Evolutionary conservation across 2,113 vertebrate species (phyloP).

Genomic region (Chaenocephalus aceratus): DNA sequence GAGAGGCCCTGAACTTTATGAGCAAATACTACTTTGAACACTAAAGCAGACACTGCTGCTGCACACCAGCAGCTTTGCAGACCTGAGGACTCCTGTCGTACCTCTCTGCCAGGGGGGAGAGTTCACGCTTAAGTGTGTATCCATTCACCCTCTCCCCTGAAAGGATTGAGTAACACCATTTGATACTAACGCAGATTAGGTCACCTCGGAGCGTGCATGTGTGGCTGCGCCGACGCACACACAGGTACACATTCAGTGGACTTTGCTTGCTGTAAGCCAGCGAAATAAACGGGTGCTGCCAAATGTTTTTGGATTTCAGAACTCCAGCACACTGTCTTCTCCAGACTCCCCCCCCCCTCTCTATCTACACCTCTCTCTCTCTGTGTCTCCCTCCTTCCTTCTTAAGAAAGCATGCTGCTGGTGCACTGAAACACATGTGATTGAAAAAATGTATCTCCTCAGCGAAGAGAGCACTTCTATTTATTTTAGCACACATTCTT

Average conservation of each 20-base stretch:
- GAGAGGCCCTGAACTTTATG: slow-evolving; percentile 40
- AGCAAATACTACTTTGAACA: slow-evolving; percentile 40
- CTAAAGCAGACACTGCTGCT: slow-evolving; percentile 32
- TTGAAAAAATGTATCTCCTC: slow-evolving; percentile 58
- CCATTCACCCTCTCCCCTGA: slow-evolving; percentile 35
- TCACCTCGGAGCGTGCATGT: slow-evolving; percentile 42
- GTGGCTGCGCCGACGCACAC: slow-evolving; percentile 29
- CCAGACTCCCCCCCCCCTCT: slow-evolving; percentile 65
- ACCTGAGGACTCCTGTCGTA: slow-evolving; percentile 8
- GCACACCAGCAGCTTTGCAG: slow-evolving; percentile 34
- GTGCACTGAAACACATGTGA: slow-evolving; percentile 62
- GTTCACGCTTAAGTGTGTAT: slow-evolving; percentile 51
- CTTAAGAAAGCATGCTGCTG: slow-evolving; percentile 40
- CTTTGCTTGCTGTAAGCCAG: slow-evolving; percentile 55
- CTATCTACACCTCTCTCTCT: slow-evolving; percentile 57
- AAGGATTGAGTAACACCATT: slow-evolving; percentile 48
- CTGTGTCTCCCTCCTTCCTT: slow-evolving; percentile 43
- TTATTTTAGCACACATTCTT: slow-evolving; percentile 28
- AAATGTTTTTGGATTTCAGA: slow-evolving; percentile 77
- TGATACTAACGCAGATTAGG: slow-evolving; percentile 37
- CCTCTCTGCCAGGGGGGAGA: slow-evolving; percentile 7
- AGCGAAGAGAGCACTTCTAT: slow-evolving; percentile 22
- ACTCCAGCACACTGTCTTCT: slow-evolving; percentile 74
- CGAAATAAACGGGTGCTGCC: slow-evolving; percentile 64
- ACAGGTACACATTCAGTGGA: slow-evolving; percentile 53